Evolutionary conservation across 2,888 invertebrate genomes (phyloP), one percentile per base, ranked within the genome.

Genomic region (Sicus ferrugineus): DNA sequence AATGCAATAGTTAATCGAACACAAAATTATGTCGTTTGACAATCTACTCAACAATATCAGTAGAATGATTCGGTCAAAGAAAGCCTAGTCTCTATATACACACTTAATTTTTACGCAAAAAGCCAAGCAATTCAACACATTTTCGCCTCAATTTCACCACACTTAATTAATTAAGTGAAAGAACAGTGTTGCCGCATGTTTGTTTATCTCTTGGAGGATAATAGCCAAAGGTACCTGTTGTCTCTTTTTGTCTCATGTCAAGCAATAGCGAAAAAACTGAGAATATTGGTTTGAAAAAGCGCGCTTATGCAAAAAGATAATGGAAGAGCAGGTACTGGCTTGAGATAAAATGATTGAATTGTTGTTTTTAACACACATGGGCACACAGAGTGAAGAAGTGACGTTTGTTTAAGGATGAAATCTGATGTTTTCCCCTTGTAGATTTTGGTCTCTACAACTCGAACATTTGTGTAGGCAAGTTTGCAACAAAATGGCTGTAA

Each of bases 91-190:
- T n/a, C n/a, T n/a, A n/a, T n/a, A n/a, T n/a, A n/a, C n/a, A n/a
- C n/a, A n/a, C n/a, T n/a, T n/a, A n/a, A n/a, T n/a, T n/a, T 48
- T 19, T 50, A n/a, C 30, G 26, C 50, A 48, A 52, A 50, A 64
- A 64, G n/a, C n/a, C n/a, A n/a, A n/a, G 21, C 19, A 28, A 64
- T 64, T 31, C 48, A 50, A 31, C 48, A 30, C n/a, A 48, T 64
- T 50, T 64, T 31, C 64, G 21, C 31, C 50, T 31, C 26, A 61
- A 61, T 26, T 26, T 61, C 61, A 61, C 61, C 61, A 61, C 42
- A 61, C 23, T 61, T 61, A 61, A 61, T 61, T 61, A 61, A 61
- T 61, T 61, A 61, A 26, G 26, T 3, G 28, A 3, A 30, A n/a
- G 3, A 23, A 14, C 61, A 61, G 61, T 42, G 42, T 50, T 64